These are phyloP conservation scores for Acropternis orthonyx DNA, from an alignment of 2,797 vertebrate genomes.

Conservation along the genomic window DNA sequence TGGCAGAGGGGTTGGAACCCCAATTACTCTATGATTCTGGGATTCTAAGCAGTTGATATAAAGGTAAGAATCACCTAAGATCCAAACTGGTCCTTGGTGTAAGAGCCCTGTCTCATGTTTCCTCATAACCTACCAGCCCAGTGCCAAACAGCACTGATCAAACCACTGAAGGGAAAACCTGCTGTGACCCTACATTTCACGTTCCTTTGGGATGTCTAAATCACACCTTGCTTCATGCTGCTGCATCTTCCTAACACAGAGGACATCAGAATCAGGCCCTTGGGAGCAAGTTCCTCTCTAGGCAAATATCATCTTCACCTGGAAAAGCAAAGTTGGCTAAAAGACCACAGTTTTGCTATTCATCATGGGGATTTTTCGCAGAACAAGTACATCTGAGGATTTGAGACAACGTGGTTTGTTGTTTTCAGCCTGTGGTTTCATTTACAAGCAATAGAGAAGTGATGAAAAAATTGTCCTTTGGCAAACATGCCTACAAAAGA, in stretches of 20 bases:
- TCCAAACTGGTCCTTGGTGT: background rate
- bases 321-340: background rate
- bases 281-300: background rate
- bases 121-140: background rate
- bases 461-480: background rate
- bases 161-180: background rate
- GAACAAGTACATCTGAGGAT: background rate
- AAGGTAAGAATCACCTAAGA: background rate
- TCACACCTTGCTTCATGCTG: background rate
- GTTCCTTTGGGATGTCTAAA: background rate
- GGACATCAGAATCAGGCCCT: background rate
- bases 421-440: background rate
- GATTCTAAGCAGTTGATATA: accelerated
- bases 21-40: background rate
- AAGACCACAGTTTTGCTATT: background rate
- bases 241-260: background rate
- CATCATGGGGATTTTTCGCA: background rate
- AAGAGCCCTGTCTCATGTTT: background rate
- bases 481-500: background rate
- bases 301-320: background rate
- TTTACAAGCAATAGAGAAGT: background rate
- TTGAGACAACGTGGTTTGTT: background rate
- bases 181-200: background rate
- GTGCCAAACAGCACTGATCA: background rate
- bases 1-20: background rate